Conservation (phyloP, 1,140 invertebrate species). For the Diabrotica virgifera region DNA sequence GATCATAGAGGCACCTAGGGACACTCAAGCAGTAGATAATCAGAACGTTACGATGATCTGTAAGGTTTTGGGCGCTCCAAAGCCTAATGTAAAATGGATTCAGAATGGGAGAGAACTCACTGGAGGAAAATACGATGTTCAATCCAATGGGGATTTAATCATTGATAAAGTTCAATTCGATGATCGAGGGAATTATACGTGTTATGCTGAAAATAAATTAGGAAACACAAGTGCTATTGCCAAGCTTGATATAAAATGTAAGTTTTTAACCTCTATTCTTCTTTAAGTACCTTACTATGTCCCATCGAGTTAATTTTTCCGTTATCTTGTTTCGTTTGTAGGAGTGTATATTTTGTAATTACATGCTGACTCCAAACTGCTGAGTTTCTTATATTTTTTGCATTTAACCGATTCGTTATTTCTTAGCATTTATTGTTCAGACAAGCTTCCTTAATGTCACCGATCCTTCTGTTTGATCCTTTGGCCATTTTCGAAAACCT, state of each 20-base stretch:
- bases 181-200: constrained; percentile 87
- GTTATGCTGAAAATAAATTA: constrained; percentile 91
- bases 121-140: constrained; percentile 74
- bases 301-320: too few species aligned
- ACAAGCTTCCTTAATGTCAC: too few species aligned
- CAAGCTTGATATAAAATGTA: constrained; percentile 76
- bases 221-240: constrained; percentile 75
- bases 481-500: too few species aligned
- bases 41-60: constrained; percentile 81
- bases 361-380: too few species aligned
- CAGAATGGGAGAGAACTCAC: constrained; percentile 77
- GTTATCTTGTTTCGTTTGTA: too few species aligned
- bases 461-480: too few species aligned
- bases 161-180: constrained; percentile 79
- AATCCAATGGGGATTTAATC: constrained; percentile 77
- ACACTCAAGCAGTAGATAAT: constrained; percentile 80
- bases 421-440: too few species aligned
- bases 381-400: too few species aligned
- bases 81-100: constrained; percentile 92
- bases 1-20: constrained; percentile 78
- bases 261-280: constrained; percentile 31
- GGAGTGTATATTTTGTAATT: too few species aligned
- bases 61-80: constrained; percentile 92
- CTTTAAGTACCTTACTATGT: too few species aligned
- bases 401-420: too few species aligned